A percentile compares a stretch with the other conserved stretches of the same genome.
These are phyloP conservation scores for Drosophila subpulchrella DNA, from an alignment of 1,140 invertebrate genomes.

Conservation along the genomic window DNA sequence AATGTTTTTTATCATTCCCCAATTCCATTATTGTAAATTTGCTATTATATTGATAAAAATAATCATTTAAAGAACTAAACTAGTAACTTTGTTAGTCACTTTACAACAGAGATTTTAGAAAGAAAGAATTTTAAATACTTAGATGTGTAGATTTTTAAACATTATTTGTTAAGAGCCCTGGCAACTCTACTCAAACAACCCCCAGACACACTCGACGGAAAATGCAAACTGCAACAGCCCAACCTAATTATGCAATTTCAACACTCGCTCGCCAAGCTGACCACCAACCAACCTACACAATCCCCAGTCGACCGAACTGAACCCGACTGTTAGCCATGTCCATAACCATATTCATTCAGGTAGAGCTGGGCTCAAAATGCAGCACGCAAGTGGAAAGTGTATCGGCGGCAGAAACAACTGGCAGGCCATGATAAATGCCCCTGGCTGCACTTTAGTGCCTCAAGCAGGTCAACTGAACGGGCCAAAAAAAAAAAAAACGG, in stretches of 20 bases:
- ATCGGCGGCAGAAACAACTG: conserved; percentile 49
- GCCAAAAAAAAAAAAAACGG: conserved; percentile 28
- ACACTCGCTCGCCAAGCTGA: conserved; percentile 58
- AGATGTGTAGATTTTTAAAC: neutral
- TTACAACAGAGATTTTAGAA: too few species aligned
- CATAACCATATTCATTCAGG: conserved; percentile 63
- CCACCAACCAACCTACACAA: conserved; percentile 46
- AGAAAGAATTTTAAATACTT: too few species aligned
- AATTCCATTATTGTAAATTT: too few species aligned
- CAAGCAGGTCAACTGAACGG: conserved; percentile 70
- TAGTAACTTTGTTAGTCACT: too few species aligned
- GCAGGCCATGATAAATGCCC: conserved; percentile 61
- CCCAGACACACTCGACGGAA: conserved; percentile 16
- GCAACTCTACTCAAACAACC: conserved; percentile 28
- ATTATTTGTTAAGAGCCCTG: neutral
- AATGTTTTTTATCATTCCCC: too few species aligned
- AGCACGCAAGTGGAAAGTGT: conserved; percentile 70
- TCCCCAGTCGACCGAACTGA: conserved; percentile 5
- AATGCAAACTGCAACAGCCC: conserved; percentile 47
- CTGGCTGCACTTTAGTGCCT: conserved; percentile 39
- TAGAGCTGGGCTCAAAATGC: conserved; percentile 51
- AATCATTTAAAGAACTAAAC: too few species aligned
- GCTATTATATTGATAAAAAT: too few species aligned
- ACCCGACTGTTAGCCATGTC: conserved; percentile 12
- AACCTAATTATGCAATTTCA: conserved; percentile 76